Evolutionary conservation across 2,888 invertebrate species (phyloP), one percentile per base, ranked within the genome.

Genomic region (Galerucella calmariensis): DNA sequence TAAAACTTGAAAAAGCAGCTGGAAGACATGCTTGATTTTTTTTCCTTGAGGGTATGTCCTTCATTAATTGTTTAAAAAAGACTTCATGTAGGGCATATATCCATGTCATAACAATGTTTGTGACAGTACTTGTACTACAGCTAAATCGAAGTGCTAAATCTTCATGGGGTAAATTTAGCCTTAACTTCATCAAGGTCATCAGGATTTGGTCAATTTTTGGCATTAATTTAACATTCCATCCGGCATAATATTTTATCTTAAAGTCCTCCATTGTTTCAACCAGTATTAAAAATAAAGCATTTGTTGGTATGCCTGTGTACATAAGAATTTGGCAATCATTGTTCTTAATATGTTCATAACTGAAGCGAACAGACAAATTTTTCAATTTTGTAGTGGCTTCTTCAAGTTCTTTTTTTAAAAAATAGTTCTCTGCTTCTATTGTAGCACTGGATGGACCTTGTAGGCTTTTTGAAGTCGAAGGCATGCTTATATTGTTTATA

Each of bases 131-230:
- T 27, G 12, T 46, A 53, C 27, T 53, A 53, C 24, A 24, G 48
- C 48, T 67, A 53, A 67, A 67, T 53, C 67, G n/a, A 51, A 16
- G 12, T 24, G 67, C 67, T 27, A 67, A 67, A 27, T 67, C 53
- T 4, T 53, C 24, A 53, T 53, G 51, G 10, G 20, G 53, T 66
- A 51, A 66, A 66, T 66, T 66, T 27, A 48, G 20, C 48, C n/a
- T n/a, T n/a, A n/a, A 24, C 35, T 67, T 67, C 56, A 67, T 53
- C 20, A 66, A n/a, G 27, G 67, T 67, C 48, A 67, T 12, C 12
- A 67, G 35, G 6, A 67, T 48, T 51, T 53, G 67, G 56, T 67
- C 35, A 20, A 20, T 53, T 67, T 53, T 67, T n/a, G 16, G 2
- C 10, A 46, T 12, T 46, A 12, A 12, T 46, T 12, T 12, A 46